A percentile compares a stretch with the other conserved stretches of the same genome.
Conservation (phyloP, 2,797 vertebrate genomes). For the Emydoidea blandingii region DNA sequence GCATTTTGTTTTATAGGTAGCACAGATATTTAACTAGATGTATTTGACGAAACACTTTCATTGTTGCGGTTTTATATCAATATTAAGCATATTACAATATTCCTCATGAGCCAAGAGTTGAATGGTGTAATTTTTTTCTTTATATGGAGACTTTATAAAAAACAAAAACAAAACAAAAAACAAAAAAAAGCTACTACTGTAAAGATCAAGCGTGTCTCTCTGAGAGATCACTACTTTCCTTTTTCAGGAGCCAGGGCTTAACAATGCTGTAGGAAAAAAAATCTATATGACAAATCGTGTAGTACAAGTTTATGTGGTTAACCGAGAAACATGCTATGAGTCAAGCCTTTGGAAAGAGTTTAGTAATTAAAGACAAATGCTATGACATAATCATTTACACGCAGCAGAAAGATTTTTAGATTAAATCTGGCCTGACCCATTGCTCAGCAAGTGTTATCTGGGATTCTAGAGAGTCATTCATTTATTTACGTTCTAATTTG, state of each 20-base stretch:
- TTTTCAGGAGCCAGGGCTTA: conserved; percentile 80
- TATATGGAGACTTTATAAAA: conserved; percentile 35
- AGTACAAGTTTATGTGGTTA: conserved; percentile 88
- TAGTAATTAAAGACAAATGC: conserved; percentile 89
- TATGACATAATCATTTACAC: conserved; percentile 87
- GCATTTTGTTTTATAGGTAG: neutral
- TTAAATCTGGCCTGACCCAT: conserved; percentile 84
- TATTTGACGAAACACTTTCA: neutral
- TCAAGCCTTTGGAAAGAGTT: conserved; percentile 84
- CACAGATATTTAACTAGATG: neutral
- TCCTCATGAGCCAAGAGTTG: conserved; percentile 46
- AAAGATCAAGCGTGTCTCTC: conserved; percentile 71
- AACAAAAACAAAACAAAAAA: neutral
- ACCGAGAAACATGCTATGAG: conserved; percentile 83
- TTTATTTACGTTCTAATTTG: conserved; percentile 86
- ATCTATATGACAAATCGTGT: conserved; percentile 86
- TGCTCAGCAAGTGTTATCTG: conserved; percentile 87
- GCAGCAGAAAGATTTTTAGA: conserved; percentile 83
- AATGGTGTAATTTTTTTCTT: conserved; percentile 43
- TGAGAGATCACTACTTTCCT: conserved; percentile 61
- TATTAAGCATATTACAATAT: neutral
- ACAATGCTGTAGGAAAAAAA: conserved; percentile 67
- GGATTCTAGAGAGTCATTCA: conserved; percentile 80
- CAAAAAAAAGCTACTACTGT: conserved; percentile 54
- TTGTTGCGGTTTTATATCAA: neutral